Percentiles rank a stretch among this genome's conserved stretches.
phyloP scores from a whole-genome alignment of 2,113 vertebrate genomes.

The Brevimyrus niger region DNA sequence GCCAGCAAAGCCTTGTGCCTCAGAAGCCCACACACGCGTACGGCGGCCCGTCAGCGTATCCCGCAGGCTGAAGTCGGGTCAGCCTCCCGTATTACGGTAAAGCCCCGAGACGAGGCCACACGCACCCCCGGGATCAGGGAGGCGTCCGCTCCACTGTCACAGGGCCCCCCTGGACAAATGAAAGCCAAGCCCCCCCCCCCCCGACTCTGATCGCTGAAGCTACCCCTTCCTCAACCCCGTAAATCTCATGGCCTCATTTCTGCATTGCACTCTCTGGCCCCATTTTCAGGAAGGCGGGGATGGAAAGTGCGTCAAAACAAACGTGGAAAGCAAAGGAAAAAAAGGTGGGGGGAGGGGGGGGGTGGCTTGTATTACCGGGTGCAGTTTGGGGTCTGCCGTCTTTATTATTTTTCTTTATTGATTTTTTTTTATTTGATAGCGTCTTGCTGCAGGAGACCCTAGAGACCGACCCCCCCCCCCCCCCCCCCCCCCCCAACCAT shows the following conservation, averaged over 20 bases:
- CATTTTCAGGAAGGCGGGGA: not conserved
- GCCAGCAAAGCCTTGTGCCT: not conserved
- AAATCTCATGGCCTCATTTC: not conserved
- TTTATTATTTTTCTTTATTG: slow-evolving; percentile 23
- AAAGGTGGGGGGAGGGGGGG: not conserved
- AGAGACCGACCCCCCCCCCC: slow-evolving; percentile 7
- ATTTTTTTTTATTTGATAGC: slow-evolving; percentile 11
- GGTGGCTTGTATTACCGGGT: not conserved
- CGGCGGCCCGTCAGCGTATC: not conserved
- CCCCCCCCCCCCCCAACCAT: slow-evolving; percentile 2
- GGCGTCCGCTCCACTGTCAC: not conserved
- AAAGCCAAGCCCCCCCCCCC: not conserved
- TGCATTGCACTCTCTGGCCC: not conserved
- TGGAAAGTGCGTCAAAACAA: not conserved
- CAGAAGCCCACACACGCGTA: not conserved
- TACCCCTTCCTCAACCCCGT: not conserved
- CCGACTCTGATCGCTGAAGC: not conserved
- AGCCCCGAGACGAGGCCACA: not conserved
- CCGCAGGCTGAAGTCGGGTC: not conserved
- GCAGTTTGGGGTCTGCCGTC: not conserved
- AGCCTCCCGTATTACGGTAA: not conserved
- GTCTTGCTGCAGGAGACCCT: not conserved
- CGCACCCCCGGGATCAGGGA: not conserved
- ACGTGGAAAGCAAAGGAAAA: not conserved
- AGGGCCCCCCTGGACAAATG: not conserved